These are phyloP conservation scores for Hypercompe scribonia DNA, from an alignment of 2,888 invertebrate genomes.

Conservation along the genomic window DNA sequence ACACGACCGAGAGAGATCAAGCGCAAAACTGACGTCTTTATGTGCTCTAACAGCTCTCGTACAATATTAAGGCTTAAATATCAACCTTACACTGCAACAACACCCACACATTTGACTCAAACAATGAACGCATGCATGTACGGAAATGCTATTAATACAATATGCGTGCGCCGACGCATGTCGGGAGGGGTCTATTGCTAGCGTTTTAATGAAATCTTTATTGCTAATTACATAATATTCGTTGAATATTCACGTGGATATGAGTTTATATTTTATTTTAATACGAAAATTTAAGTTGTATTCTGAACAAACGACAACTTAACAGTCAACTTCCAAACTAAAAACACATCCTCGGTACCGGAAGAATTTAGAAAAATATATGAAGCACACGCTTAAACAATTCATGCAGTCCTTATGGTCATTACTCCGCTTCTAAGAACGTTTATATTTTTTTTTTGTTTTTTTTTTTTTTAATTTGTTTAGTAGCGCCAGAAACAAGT, in stretches of 20 bases:
- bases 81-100: conserved; percentile 29
- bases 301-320: background rate
- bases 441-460: too few species aligned
- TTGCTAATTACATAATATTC: conserved; percentile 1
- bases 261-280: background rate
- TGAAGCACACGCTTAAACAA: too few species aligned
- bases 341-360: too few species aligned
- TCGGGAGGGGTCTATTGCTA: conserved; percentile 35
- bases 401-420: too few species aligned
- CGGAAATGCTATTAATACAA: conserved; percentile 67
- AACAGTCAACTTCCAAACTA: too few species aligned
- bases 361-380: too few species aligned
- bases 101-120: conserved; percentile 42
- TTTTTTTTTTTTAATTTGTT: too few species aligned
- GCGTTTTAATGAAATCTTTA: conserved; percentile 17
- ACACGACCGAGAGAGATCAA: too few species aligned
- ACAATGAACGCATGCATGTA: conserved; percentile 59
- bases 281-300: background rate
- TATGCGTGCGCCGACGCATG: conserved; percentile 55
- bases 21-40: too few species aligned
- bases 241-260: conserved; percentile 8
- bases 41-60: too few species aligned
- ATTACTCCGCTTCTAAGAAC: too few species aligned
- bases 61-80: conserved; percentile 1
- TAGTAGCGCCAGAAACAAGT: too few species aligned